phyloP scores from a whole-genome alignment of 2,797 vertebrate genomes.

The Peromyscus melanophrys region DNA sequence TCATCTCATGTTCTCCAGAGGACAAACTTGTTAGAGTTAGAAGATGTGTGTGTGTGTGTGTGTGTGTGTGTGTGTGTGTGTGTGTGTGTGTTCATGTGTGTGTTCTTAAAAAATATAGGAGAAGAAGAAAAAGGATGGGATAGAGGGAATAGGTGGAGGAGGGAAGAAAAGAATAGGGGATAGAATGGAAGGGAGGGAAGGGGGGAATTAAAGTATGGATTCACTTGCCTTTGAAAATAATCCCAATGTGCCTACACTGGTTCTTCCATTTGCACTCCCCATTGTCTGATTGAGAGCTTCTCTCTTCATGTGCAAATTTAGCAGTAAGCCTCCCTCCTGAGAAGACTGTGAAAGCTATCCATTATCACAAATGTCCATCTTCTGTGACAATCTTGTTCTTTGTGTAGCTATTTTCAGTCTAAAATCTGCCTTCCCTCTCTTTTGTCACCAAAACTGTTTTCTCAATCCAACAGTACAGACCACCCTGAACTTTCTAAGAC shows the following conservation, averaged over 20 bases:
- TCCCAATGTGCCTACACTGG: not conserved
- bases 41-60: not conserved
- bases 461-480: not conserved
- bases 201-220: not conserved
- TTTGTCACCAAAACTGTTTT: constrained; percentile 3
- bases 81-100: not conserved
- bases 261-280: not conserved
- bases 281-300: not conserved
- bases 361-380: constrained; percentile 35
- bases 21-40: not conserved
- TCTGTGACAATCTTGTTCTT: constrained; percentile 2
- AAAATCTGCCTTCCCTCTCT: not conserved
- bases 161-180: not conserved
- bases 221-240: not conserved
- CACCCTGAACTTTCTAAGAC: not conserved
- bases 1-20: not conserved
- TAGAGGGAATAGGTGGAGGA: not conserved
- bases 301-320: constrained; percentile 8
- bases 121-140: not conserved
- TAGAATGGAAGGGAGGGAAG: too few relatives aligned
- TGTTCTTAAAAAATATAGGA: not conserved
- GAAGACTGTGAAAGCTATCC: not conserved
- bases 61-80: not conserved
- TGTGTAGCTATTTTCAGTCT: constrained; percentile 44
- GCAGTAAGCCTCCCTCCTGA: not conserved